phyloP scores from a whole-genome alignment of 2,797 vertebrate species.

The Etheostoma perlongum region DNA sequence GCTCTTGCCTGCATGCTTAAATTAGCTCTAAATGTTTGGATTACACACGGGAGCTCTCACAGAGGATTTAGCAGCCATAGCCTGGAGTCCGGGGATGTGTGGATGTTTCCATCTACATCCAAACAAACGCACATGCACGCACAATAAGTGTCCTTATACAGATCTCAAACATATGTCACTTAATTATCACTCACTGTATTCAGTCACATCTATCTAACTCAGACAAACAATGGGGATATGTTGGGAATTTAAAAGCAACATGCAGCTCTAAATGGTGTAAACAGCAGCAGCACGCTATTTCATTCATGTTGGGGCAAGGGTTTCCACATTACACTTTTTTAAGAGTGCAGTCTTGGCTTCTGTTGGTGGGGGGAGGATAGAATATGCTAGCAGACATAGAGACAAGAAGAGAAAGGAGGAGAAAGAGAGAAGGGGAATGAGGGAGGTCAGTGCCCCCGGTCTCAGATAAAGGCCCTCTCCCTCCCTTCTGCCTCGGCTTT shows the following conservation, averaged over 20 bases:
- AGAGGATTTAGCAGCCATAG: conserved; percentile 83
- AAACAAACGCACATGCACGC: conserved; percentile 42
- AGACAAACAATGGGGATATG: conserved; percentile 28
- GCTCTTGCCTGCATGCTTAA: conserved; percentile 85
- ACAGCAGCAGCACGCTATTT: conserved; percentile 41
- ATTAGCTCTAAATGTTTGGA: conserved; percentile 89
- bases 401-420: conserved; percentile 66
- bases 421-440: conserved; percentile 76
- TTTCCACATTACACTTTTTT: conserved; percentile 61
- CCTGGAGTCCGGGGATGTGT: conserved; percentile 79
- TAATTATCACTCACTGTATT: conserved; percentile 40
- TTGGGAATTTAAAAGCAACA: conserved; percentile 31
- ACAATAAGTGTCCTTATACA: conserved; percentile 28
- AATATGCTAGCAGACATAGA: conserved; percentile 67
- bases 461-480: conserved; percentile 84
- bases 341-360: conserved; percentile 63
- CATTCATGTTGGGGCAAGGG: conserved; percentile 55
- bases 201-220: conserved; percentile 26
- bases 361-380: conserved; percentile 67
- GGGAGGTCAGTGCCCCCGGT: conserved; percentile 83
- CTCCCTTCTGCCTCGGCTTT: conserved; percentile 78
- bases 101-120: conserved; percentile 77
- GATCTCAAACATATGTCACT: conserved; percentile 62
- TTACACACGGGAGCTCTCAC: conserved; percentile 85
- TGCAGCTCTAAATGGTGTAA: conserved; percentile 31